Base-by-base conservation (phyloP, 1,140 invertebrate species). In the Leguminivora glycinivorella region DNA sequence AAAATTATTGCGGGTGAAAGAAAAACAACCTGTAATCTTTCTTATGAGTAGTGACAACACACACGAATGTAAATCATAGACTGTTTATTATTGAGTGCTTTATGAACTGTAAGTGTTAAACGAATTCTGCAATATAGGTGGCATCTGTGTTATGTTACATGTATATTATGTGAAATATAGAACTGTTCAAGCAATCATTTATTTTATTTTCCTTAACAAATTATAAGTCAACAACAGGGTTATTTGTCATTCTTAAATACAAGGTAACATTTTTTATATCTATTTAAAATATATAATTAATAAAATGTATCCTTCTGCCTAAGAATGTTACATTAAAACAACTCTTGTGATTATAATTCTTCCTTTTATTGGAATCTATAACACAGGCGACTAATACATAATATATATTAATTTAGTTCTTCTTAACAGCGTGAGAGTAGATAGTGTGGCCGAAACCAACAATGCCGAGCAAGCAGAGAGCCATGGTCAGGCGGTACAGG, bases 401-500 rank as follows among this genome's bases (percentile, higher is more conserved):
- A 69, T 68, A 75, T 74, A 52, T 12, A 74, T 69, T 56, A 26
- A 75, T 79, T 81, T 81, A 82, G 71, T 82, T 72, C 68, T 89
- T 86, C 78, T 88, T 87, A 26, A 88, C 80, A 80, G 89, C 83
- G 63, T 87, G 78, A 63, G 22, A 52, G 58, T 86, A 92, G 70
- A 90, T 72, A 40, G 87, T 84, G 67, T 91, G 81, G 9, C 67
- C 83, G 6, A 88, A 76, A 67, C 85, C 82, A 69, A 76, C 52
- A 1, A 88, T 68, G 7, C 88, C 87, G 25, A 85, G 58, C 38
- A 82, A 68, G 69, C 87, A 89, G 0, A 88, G 68, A 58, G 75
- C 74, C 70, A 89, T 63, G 2, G 88, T 92, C 0, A 92, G 26
- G 19, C 90, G 87, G 71, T 91, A 91, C 2, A 93, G 70, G 29